Evolutionary conservation across 2,888 invertebrate species (phyloP).

Genomic region (Fragum fragum): DNA sequence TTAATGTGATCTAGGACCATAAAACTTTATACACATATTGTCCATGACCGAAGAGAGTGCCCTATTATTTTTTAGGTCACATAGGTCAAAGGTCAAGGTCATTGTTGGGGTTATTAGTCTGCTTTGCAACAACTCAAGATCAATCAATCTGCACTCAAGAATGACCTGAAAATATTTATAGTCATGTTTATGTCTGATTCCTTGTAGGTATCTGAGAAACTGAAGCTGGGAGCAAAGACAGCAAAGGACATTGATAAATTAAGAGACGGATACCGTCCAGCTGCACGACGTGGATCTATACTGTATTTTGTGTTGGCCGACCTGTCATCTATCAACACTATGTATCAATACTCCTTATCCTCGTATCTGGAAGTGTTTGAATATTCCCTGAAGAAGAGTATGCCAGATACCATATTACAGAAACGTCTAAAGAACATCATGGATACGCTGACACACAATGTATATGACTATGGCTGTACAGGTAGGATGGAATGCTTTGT

Average conservation of each 20-base stretch:
- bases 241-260: conserved; percentile 93
- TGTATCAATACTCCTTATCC: conserved; percentile 97
- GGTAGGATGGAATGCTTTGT: conserved; percentile 86
- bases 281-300: conserved; percentile 95
- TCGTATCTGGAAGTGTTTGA: conserved; percentile 95
- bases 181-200: not conserved
- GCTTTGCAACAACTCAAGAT: no score
- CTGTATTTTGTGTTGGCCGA: conserved; percentile 96
- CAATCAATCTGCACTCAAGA: no score
- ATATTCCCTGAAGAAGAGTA: conserved; percentile 93
- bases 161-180: no score
- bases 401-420: conserved; percentile 92
- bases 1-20: no score
- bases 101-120: no score
- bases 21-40: no score
- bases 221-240: conserved; percentile 92
- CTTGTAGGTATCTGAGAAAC: conserved; percentile 90
- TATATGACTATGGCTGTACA: conserved; percentile 96
- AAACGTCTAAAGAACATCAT: conserved; percentile 94
- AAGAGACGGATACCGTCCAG: conserved; percentile 94
- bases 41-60: no score
- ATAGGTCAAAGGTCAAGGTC: no score
- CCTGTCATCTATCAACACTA: conserved; percentile 95
- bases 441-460: conserved; percentile 93
- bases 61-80: no score